These are phyloP conservation scores for Axinella damicornis DNA, from an alignment of 37 sponge, comb jelly and placozoan genomes.

Conservation along the genomic window DNA sequence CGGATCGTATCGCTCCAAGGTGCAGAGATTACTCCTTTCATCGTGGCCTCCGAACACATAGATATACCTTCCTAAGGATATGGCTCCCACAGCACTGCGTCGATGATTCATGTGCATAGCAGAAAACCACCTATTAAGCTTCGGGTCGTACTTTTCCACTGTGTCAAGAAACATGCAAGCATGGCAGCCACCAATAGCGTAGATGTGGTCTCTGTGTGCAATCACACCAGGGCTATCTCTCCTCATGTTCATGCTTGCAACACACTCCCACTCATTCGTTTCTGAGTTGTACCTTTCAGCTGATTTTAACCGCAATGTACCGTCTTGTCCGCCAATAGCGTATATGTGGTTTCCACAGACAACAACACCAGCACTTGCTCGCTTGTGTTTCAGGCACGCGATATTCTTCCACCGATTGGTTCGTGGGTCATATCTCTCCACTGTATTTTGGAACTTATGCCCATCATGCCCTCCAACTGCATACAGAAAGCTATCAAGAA, in stretches of 20 bases:
- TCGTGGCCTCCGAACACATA: conserved; percentile 57
- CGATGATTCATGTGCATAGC: conserved; percentile 38
- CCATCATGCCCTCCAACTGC: conserved; percentile 63
- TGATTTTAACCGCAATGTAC: conserved; percentile 26
- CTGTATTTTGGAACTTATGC: conserved; percentile 32
- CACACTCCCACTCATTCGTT: conserved; percentile 19
- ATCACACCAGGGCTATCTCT: conserved; percentile 60
- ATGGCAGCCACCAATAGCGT: conserved; percentile 76
- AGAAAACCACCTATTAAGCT: conserved; percentile 36
- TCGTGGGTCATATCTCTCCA: conserved; percentile 28
- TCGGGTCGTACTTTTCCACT: conserved; percentile 58
- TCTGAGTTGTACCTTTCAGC: conserved; percentile 45
- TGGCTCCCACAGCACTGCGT: conserved; percentile 49
- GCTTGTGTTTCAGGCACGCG: conserved; percentile 16
- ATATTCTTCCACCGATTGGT: conserved; percentile 23
- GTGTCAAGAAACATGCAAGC: conserved; percentile 60
- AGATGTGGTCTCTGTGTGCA: conserved; percentile 31
- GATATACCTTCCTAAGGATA: not conserved
- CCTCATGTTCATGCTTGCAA: conserved; percentile 58
- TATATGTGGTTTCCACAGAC: conserved; percentile 27
- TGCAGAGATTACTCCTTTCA: conserved; percentile 26
- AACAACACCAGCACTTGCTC: conserved; percentile 50
- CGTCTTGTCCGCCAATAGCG: conserved; percentile 56
- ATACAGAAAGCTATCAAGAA: conserved; percentile 19
- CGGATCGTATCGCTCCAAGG: conserved; percentile 40